These are phyloP conservation scores for Germaria angustata DNA, from an alignment of 2,888 invertebrate genomes.

Conservation along the genomic window DNA sequence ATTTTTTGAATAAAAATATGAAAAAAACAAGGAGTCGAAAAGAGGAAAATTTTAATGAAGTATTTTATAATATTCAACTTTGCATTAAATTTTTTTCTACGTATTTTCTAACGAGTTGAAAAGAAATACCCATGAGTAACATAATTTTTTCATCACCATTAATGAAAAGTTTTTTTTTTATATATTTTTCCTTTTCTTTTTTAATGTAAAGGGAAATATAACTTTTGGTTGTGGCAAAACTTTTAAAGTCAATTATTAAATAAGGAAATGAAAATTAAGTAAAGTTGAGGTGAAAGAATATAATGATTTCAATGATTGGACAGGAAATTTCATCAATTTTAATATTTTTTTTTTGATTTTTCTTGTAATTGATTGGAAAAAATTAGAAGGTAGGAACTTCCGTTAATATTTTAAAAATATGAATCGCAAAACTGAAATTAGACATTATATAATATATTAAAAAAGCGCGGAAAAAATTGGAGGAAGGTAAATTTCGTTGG, in stretches of 20 bases:
- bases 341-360: background rate
- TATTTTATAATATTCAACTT: constrained; percentile 64
- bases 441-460: no score
- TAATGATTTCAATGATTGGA: background rate
- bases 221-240: background rate
- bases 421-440: no score
- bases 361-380: no score
- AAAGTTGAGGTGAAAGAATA: constrained; percentile 4
- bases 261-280: constrained; percentile 49
- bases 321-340: background rate
- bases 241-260: constrained; percentile 64
- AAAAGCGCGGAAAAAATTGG: no score
- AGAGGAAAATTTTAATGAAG: constrained; percentile 63
- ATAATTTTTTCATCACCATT: constrained; percentile 65
- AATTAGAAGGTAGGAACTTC: no score
- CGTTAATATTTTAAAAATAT: no score
- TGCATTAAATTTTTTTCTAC: background rate
- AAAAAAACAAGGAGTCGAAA: constrained; percentile 17
- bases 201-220: background rate
- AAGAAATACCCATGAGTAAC: constrained; percentile 65
- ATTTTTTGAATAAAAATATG: background rate
- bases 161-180: constrained; percentile 47
- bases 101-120: constrained; percentile 16
- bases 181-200: background rate
- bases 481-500: no score